A percentile compares a stretch with the other conserved stretches of the same genome.
Conservation (phyloP, 2,888 invertebrate genomes). For the Drosophila picticornis region DNA sequence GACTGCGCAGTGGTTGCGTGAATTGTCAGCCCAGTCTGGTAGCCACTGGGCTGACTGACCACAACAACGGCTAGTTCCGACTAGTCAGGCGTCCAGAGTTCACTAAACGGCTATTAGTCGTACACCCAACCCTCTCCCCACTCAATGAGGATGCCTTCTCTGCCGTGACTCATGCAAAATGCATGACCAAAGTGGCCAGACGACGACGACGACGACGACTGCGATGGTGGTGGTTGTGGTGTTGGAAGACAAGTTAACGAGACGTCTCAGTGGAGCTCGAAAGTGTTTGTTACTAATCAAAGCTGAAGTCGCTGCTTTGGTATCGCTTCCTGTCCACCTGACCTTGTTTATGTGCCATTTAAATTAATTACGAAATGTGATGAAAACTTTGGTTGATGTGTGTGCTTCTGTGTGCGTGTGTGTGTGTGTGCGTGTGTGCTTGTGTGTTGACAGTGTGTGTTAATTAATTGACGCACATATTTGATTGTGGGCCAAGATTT, state of each 20-base stretch:
- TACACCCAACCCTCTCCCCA: slow-evolving; percentile 7
- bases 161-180: slow-evolving; percentile 69
- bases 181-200: slow-evolving; percentile 67
- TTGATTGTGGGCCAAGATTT: slow-evolving; percentile 70
- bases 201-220: background rate
- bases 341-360: slow-evolving; percentile 64
- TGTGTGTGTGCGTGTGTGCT: slow-evolving; percentile 21
- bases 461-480: slow-evolving; percentile 73
- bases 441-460: slow-evolving; percentile 20
- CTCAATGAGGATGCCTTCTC: slow-evolving; percentile 25
- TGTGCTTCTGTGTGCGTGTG: slow-evolving; percentile 12
- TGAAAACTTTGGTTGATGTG: slow-evolving; percentile 62
- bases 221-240: background rate
- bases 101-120: slow-evolving; percentile 77
- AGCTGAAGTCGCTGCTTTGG: slow-evolving; percentile 40
- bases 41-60: too few relatives aligned
- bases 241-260: slow-evolving; percentile 68
- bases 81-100: slow-evolving; percentile 31
- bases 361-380: slow-evolving; percentile 76
- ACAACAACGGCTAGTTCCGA: slow-evolving; percentile 15
- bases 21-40: slow-evolving; percentile 35
- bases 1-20: slow-evolving; percentile 19
- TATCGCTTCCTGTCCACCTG: slow-evolving; percentile 23
- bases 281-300: slow-evolving; percentile 75
- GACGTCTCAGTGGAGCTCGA: slow-evolving; percentile 65